A percentile compares a stretch with the other conserved stretches of the same genome.
These are phyloP conservation scores for Crossocerus cetratus DNA, from an alignment of 2,888 invertebrate species.

Conservation along the genomic window DNA sequence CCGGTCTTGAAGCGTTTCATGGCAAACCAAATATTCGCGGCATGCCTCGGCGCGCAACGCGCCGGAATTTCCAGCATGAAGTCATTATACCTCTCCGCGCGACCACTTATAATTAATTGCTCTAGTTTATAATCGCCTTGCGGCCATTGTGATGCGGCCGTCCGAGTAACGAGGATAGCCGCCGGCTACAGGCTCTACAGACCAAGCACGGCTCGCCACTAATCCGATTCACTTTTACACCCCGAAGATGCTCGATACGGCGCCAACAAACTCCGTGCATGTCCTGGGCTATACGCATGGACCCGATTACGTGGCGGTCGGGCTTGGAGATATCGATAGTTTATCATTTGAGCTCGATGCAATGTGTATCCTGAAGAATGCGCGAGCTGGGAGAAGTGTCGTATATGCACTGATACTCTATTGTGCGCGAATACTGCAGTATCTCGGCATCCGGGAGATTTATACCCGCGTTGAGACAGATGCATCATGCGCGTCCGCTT, in stretches of 20 bases:
- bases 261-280: background rate
- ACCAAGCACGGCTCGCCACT: constrained; percentile 27
- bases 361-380: too few relatives aligned
- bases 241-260: constrained; percentile 21
- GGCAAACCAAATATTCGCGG: constrained; percentile 67
- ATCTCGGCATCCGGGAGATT: too few relatives aligned
- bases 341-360: background rate
- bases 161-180: constrained; percentile 59
- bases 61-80: constrained; percentile 63
- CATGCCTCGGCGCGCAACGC: constrained; percentile 57
- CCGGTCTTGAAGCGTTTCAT: constrained; percentile 64
- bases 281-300: background rate
- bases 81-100: constrained; percentile 59
- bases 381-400: too few relatives aligned
- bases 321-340: background rate
- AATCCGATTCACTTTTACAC: constrained; percentile 31
- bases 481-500: too few relatives aligned
- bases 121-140: constrained; percentile 70
- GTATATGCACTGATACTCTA: too few relatives aligned
- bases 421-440: too few relatives aligned
- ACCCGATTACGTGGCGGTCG: background rate
- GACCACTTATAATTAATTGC: constrained; percentile 70
- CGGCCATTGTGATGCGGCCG: constrained; percentile 59
- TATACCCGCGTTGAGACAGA: too few relatives aligned
- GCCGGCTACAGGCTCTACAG: constrained; percentile 9